Conservation (phyloP, 2,113 vertebrate species). For the Mormyrus lacerda region DNA sequence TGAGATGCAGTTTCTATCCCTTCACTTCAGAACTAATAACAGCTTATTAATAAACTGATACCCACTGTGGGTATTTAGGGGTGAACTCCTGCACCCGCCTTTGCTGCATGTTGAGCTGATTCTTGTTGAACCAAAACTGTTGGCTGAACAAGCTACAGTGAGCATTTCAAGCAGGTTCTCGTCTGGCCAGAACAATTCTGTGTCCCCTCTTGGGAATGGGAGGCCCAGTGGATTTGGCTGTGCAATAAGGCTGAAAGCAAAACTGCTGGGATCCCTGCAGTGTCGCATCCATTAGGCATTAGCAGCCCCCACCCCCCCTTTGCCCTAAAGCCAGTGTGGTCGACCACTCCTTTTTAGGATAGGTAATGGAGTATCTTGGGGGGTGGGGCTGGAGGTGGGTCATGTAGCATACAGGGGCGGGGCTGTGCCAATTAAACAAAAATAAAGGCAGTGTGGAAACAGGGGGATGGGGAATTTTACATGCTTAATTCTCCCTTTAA, state of each 20-base stretch:
- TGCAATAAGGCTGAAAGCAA: background rate
- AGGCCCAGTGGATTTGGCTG: background rate
- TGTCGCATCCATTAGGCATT: background rate
- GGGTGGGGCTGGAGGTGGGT: background rate
- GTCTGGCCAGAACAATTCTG: background rate
- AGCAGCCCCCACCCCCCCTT: background rate
- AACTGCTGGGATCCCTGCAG: background rate
- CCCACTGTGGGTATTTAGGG: background rate
- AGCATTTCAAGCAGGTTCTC: slow-evolving; percentile 8
- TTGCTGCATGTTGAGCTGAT: background rate
- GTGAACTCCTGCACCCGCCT: background rate
- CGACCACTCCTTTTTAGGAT: background rate
- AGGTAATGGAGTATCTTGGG: too few relatives aligned
- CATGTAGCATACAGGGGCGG: background rate
- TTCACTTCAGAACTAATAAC: slow-evolving; percentile 29
- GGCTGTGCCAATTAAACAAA: background rate
- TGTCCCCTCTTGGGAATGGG: background rate
- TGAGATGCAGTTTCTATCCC: background rate
- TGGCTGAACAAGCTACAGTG: slow-evolving; percentile 12
- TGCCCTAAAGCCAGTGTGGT: background rate
- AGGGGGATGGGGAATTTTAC: background rate
- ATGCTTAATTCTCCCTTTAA: slow-evolving; percentile 2
- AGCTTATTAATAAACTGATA: background rate
- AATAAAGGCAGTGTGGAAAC: background rate
- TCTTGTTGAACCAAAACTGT: background rate